Evolutionary conservation across 1,140 invertebrate species (phyloP), one percentile per base, ranked within the genome.

Genomic region (Cydia amplana): DNA sequence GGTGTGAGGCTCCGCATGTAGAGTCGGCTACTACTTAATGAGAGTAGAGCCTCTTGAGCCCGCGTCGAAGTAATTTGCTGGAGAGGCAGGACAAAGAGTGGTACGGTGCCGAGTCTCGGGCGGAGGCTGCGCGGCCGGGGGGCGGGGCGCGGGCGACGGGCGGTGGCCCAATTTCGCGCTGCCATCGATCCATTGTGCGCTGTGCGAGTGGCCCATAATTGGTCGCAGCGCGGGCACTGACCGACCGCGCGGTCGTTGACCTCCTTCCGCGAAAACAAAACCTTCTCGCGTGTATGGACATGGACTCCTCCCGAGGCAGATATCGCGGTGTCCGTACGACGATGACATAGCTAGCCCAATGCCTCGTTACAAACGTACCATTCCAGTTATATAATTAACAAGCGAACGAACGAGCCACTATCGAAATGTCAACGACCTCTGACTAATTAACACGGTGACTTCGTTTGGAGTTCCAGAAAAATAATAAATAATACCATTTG

Each of bases 171-270:
- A 93, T 91, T 92, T 89, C 82, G 87, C 84, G 85, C 82, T 87
- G 88, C 91, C 90, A 93, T 93, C 91, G 91, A 93, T 93, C 91
- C 90, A 93, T 93, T 93, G 91, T 93, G 88, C 89, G 87, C 84
- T 90, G 89, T 90, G 84, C 91, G 91, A 93, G 91, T 91, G 90
- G 89, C 90, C 90, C 90, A 91, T 93, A 93, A 93, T 93, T 93
- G 90, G 91, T 88, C 89, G 86, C 88, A 87, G 88, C 83, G 85
- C 88, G 90, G 87, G 87, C 90, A 91, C 79, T 90, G 90, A 91
- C 89, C 87, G 90, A 78, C 86, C 87, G 84, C 77, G 78, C 85
- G 90, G 91, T 87, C 91, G 81, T 82, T 82, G 89, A 89, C 87
- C 91, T 80, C 80, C 81, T 76, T 76, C 84, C 87, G 87, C 86